Conservation (phyloP, 1,140 invertebrate species). For the Trypoxylus dichotomus region DNA sequence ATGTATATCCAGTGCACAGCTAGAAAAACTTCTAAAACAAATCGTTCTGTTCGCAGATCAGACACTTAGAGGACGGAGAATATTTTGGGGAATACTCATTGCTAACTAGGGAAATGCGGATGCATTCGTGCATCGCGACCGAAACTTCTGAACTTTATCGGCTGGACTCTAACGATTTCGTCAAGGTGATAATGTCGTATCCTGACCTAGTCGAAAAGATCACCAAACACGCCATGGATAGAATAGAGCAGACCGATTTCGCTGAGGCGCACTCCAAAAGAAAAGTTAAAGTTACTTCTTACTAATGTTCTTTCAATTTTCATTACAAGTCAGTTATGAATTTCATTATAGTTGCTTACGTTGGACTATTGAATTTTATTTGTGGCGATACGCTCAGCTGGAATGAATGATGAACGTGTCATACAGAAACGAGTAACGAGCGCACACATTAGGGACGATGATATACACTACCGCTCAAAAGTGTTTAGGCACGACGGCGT, state of each 20-base stretch:
- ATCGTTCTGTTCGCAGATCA: neutral
- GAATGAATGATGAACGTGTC: too few relatives aligned
- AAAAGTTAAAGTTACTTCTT: neutral
- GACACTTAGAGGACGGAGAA: constrained; percentile 45
- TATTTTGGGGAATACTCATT: constrained; percentile 50
- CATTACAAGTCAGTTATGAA: too few relatives aligned
- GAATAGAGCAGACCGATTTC: constrained; percentile 34
- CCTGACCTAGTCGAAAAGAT: constrained; percentile 37
- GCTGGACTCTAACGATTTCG: constrained; percentile 55
- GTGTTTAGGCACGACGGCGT: too few relatives aligned
- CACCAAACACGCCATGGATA: constrained; percentile 36
- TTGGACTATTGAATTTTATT: too few relatives aligned
- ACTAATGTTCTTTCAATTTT: too few relatives aligned
- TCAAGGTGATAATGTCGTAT: constrained; percentile 37
- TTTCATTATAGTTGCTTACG: too few relatives aligned
- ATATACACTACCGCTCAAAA: too few relatives aligned
- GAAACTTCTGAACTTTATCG: constrained; percentile 61
- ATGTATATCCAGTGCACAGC: too few relatives aligned
- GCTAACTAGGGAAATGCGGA: constrained; percentile 52
- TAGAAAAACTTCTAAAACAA: too few relatives aligned
- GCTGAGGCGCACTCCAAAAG: neutral
- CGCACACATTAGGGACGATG: too few relatives aligned
- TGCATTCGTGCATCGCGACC: constrained; percentile 57
- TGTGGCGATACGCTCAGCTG: too few relatives aligned
- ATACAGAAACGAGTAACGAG: too few relatives aligned